Conservation (phyloP, 2,113 vertebrate species). For the Cavia aperea region DNA sequence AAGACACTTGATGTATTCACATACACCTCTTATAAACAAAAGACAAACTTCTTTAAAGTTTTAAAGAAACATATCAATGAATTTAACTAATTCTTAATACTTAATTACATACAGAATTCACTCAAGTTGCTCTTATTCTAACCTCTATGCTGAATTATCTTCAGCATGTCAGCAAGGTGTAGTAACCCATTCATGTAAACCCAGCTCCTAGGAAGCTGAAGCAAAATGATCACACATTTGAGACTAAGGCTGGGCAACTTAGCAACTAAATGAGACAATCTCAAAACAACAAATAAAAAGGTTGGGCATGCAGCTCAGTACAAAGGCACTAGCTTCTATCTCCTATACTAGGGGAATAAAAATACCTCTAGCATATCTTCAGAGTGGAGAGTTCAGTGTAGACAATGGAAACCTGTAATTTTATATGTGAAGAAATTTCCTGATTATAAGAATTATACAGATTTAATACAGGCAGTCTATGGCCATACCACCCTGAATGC, state of each 20-base stretch:
- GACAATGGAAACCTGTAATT: not conserved
- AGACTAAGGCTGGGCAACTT: not conserved
- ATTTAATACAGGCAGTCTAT: not conserved
- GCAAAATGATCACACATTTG: not conserved
- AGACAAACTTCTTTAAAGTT: conserved; percentile 35
- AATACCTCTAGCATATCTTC: conserved; percentile 5
- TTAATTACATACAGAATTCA: conserved; percentile 9
- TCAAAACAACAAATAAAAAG: not conserved
- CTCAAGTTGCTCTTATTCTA: conserved; percentile 37
- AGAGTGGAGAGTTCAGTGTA: not conserved
- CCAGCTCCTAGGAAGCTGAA: not conserved
- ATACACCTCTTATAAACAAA: conserved; percentile 35
- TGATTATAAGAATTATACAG: not conserved
- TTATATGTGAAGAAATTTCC: not conserved
- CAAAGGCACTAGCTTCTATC: not conserved
- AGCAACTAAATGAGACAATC: not conserved
- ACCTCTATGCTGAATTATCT: conserved; percentile 32
- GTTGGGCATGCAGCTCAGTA: not conserved
- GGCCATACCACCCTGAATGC: not conserved
- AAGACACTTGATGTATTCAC: conserved; percentile 10
- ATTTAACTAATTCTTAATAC: conserved; percentile 40
- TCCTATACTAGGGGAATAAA: not conserved
- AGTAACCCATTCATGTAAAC: not conserved
- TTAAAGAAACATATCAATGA: not conserved
- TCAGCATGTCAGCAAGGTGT: not conserved